These are phyloP conservation scores for Ceyx cyanopectus DNA, from an alignment of 2,113 vertebrate species.

Conservation along the genomic window DNA sequence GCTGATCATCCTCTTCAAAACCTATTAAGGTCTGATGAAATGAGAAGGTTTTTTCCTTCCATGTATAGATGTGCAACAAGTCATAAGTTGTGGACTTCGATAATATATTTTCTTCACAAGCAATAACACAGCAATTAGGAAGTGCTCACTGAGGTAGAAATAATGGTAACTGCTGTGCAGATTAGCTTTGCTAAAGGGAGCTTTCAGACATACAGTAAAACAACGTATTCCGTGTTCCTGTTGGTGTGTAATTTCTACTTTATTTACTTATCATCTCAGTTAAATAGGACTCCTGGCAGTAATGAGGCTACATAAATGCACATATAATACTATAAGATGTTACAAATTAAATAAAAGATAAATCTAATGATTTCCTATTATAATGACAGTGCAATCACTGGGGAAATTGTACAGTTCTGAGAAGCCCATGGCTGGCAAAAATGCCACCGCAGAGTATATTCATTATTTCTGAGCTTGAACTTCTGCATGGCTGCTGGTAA, in stretches of 20 bases:
- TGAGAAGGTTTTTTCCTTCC: constrained; percentile 55
- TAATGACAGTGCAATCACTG: constrained; percentile 76
- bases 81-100: constrained; percentile 81
- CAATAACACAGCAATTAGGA: constrained; percentile 84
- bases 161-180: constrained; percentile 81
- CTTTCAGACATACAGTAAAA: constrained; percentile 81
- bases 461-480: constrained; percentile 76
- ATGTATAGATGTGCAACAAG: constrained; percentile 77
- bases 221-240: constrained; percentile 77
- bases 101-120: constrained; percentile 84
- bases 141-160: constrained; percentile 84
- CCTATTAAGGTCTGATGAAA: constrained; percentile 75
- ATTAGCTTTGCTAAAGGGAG: constrained; percentile 81
- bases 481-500: constrained; percentile 60
- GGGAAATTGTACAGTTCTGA: constrained; percentile 73
- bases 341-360: constrained; percentile 82
- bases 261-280: constrained; percentile 85
- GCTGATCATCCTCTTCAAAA: constrained; percentile 74
- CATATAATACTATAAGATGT: constrained; percentile 75
- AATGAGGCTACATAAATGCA: constrained; percentile 80
- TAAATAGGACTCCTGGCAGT: constrained; percentile 83
- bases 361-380: constrained; percentile 82
- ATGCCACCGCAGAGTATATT: constrained; percentile 51
- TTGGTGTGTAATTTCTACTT: constrained; percentile 83
- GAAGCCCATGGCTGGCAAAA: constrained; percentile 67